phyloP scores from a whole-genome alignment of 2,797 vertebrate species.

The Danio tinwini region DNA sequence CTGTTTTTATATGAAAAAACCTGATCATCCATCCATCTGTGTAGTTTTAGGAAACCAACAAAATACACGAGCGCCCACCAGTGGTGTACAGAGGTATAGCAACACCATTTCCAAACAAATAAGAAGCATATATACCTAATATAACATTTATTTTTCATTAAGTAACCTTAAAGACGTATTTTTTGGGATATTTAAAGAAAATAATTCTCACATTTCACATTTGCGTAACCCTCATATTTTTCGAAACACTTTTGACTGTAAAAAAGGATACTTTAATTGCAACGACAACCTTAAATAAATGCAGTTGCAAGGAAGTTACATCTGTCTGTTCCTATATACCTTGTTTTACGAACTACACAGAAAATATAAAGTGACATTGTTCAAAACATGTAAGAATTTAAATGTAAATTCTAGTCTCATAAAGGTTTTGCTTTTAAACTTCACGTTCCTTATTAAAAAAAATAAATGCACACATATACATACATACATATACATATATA shows the following conservation, averaged over 20 bases:
- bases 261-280: neutral
- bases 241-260: neutral
- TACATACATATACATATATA: no score
- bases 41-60: conserved; percentile 15
- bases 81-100: conserved; percentile 56
- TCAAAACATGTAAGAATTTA: neutral
- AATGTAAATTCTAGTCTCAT: no score
- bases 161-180: neutral
- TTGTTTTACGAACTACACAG: neutral
- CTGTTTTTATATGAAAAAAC: neutral
- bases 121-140: neutral
- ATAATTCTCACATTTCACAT: neutral
- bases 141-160: neutral
- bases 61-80: conserved; percentile 72
- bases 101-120: conserved; percentile 32
- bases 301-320: neutral
- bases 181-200: neutral
- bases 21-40: neutral
- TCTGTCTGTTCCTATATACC: no score
- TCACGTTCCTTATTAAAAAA: no score
- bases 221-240: neutral
- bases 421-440: no score
- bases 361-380: neutral
- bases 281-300: neutral
- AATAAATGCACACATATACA: no score